A percentile compares a stretch with the other conserved stretches of the same genome.
phyloP scores from a whole-genome alignment of 2,113 vertebrate species.

The Talpa occidentalis region DNA sequence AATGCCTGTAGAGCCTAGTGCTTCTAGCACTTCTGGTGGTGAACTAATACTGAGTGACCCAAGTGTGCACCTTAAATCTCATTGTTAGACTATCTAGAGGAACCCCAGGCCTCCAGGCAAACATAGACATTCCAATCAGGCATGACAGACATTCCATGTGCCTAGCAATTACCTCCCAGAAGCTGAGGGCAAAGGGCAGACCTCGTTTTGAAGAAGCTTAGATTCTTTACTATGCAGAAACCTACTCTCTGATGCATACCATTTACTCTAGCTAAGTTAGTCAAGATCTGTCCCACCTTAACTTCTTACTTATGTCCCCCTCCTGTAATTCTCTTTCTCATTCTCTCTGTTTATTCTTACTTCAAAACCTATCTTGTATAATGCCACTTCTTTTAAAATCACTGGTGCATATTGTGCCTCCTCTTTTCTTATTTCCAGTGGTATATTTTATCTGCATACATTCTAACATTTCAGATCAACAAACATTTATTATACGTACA shows the following conservation, averaged over 20 bases:
- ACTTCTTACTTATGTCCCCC: neutral
- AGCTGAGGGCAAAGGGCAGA: neutral
- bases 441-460: neutral
- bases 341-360: neutral
- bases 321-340: neutral
- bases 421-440: constrained; percentile 3
- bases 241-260: neutral
- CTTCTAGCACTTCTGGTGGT: neutral
- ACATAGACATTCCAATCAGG: neutral
- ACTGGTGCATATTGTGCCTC: neutral
- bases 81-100: neutral
- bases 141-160: neutral
- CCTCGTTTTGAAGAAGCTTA: neutral
- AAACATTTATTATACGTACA: constrained; percentile 1
- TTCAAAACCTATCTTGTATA: neutral
- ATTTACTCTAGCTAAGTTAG: neutral
- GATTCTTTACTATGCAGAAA: neutral
- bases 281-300: neutral
- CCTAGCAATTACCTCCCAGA: neutral
- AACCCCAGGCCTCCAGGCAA: neutral
- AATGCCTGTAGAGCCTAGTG: too few relatives aligned
- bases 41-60: neutral
- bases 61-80: neutral
- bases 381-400: neutral
- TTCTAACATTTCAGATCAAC: neutral